A percentile compares a stretch with the other conserved stretches of the same genome.
phyloP scores from a whole-genome alignment of 2,888 invertebrate species.

The Rutpela maculata region DNA sequence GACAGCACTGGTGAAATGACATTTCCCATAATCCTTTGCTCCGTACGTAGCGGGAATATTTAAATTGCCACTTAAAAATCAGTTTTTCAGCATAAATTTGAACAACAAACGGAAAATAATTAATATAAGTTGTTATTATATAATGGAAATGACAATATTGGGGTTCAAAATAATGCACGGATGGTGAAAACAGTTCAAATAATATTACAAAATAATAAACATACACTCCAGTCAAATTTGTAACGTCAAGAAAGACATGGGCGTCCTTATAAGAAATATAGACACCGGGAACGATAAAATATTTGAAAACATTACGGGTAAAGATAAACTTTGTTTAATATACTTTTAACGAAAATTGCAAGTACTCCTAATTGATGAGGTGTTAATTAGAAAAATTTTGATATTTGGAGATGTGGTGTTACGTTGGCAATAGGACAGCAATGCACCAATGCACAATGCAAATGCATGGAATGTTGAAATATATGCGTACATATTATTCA shows the following conservation, averaged over 20 bases:
- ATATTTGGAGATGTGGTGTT: too few relatives aligned
- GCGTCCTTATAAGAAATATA: background rate
- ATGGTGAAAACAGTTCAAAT: background rate
- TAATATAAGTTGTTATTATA: background rate
- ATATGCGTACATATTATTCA: too few relatives aligned
- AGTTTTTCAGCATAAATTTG: too few relatives aligned
- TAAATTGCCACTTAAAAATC: background rate
- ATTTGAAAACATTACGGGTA: too few relatives aligned
- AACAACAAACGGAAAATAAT: background rate
- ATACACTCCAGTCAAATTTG: background rate
- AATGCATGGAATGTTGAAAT: too few relatives aligned
- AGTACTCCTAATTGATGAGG: too few relatives aligned
- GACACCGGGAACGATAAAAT: too few relatives aligned
- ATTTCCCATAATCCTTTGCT: conserved; percentile 35
- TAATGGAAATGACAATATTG: background rate
- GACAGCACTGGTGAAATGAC: conserved; percentile 69
- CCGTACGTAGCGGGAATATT: background rate
- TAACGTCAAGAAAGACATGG: background rate
- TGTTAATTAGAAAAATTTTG: too few relatives aligned
- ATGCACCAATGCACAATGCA: too few relatives aligned
- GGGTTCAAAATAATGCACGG: background rate
- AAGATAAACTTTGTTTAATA: too few relatives aligned
- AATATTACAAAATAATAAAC: background rate
- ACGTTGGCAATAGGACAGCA: too few relatives aligned
- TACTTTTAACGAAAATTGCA: too few relatives aligned